Evolutionary conservation across 2,797 vertebrate genomes (phyloP).

Genomic region (Phrynocephalus guinanensis): DNA sequence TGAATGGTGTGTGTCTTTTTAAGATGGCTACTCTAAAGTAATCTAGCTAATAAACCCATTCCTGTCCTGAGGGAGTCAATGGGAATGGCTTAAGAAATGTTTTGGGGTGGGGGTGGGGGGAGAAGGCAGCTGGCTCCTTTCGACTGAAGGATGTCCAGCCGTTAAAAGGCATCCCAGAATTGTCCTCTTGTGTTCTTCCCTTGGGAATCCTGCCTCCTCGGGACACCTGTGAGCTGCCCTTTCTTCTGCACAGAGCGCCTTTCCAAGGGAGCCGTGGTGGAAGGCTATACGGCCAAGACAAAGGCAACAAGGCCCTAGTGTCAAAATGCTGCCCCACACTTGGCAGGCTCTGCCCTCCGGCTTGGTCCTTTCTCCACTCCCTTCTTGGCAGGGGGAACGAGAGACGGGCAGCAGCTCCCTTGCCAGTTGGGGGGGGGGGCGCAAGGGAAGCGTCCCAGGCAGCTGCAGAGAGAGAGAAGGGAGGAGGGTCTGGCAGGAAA

Average conservation of each 20-base stretch:
- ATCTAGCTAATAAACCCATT: no score
- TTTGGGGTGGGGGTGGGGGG: neutral
- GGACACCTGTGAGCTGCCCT: constrained; percentile 8
- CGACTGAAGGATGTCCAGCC: neutral
- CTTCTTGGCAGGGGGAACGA: neutral
- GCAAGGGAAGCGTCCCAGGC: constrained; percentile 27
- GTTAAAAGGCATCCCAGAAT: neutral
- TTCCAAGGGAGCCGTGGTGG: neutral
- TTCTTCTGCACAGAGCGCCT: neutral
- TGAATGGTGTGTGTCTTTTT: no score
- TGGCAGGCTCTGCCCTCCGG: neutral
- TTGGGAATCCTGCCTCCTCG: constrained; percentile 20
- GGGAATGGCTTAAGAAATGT: no score
- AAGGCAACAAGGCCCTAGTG: constrained; percentile 33
- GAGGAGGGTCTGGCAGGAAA: neutral
- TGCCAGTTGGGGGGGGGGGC: neutral
- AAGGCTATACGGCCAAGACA: fast-evolving
- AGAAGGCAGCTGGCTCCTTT: neutral
- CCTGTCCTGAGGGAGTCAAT: no score
- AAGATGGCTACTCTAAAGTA: no score
- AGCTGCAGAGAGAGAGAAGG: constrained; percentile 43
- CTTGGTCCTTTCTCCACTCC: neutral
- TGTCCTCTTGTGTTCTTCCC: neutral
- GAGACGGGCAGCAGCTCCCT: neutral
- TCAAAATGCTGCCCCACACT: neutral